Conservation (phyloP, 2,888 invertebrate genomes). For the Mythimna ferrago region DNA sequence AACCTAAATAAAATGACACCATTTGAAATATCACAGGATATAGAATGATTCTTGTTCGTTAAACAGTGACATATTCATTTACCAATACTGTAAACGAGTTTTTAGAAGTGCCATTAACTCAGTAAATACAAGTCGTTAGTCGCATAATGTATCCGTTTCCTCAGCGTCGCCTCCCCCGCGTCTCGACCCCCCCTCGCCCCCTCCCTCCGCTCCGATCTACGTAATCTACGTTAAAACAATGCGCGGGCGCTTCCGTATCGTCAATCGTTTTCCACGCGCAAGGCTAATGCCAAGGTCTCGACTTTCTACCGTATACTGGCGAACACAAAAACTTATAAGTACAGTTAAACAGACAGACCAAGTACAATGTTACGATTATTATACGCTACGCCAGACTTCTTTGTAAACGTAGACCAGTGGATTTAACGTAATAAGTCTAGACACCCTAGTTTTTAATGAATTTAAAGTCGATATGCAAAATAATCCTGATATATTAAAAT, state of each 20-base stretch:
- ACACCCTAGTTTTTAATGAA: not conserved
- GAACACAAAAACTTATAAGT: slow-evolving; percentile 59
- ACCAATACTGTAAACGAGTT: slow-evolving; percentile 57
- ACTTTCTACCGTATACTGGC: slow-evolving; percentile 80
- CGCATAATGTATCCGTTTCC: slow-evolving; percentile 74
- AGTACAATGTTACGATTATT: slow-evolving; percentile 26
- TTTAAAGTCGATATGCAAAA: not conserved
- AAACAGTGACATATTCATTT: slow-evolving; percentile 57
- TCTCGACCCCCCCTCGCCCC: slow-evolving; percentile 14
- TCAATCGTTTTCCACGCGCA: slow-evolving; percentile 86
- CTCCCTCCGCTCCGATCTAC: slow-evolving; percentile 65
- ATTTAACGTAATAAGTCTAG: not conserved
- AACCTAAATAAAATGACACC: slow-evolving; percentile 8
- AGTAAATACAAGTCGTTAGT: slow-evolving; percentile 66
- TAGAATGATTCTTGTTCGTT: slow-evolving; percentile 36
- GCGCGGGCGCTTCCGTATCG: slow-evolving; percentile 84
- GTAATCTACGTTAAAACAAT: slow-evolving; percentile 85
- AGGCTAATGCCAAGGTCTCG: slow-evolving; percentile 89
- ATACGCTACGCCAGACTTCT: slow-evolving; percentile 2
- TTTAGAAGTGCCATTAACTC: slow-evolving; percentile 61
- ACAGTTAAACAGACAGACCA: slow-evolving; percentile 44
- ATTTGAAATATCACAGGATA: slow-evolving; percentile 41
- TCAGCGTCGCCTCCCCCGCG: slow-evolving; percentile 53
- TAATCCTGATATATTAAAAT: not conserved
- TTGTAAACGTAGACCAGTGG: not conserved